Evolutionary conservation across 2,888 invertebrate genomes (phyloP).

Genomic region (Cheilosia scutellata): DNA sequence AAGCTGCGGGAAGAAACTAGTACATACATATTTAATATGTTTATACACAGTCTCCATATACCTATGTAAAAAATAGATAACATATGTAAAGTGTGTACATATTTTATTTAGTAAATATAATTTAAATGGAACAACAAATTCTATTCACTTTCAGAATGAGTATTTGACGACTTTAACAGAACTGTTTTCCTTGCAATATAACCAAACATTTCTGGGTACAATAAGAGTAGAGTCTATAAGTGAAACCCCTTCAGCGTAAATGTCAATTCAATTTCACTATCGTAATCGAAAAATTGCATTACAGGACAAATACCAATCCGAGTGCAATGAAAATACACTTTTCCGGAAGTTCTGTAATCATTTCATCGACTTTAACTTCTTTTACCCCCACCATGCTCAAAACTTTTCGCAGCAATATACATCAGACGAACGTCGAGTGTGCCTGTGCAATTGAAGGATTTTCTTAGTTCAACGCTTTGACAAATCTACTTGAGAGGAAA

Average conservation of each 20-base stretch:
- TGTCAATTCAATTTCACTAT: constrained; percentile 62
- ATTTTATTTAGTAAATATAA: too few relatives aligned
- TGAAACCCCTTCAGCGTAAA: constrained; percentile 31
- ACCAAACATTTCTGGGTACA: background rate
- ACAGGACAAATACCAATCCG: constrained; percentile 71
- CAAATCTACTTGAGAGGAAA: constrained; percentile 53
- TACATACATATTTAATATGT: too few relatives aligned
- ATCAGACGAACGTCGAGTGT: constrained; percentile 44
- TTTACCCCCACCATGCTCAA: constrained; percentile 14
- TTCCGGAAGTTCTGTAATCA: constrained; percentile 51
- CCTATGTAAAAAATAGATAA: too few relatives aligned
- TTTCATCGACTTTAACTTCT: constrained; percentile 43
- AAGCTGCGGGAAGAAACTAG: too few relatives aligned
- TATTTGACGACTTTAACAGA: too few relatives aligned
- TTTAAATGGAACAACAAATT: too few relatives aligned
- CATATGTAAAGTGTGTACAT: too few relatives aligned
- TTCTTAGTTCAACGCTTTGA: constrained; percentile 22
- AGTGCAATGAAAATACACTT: constrained; percentile 74
- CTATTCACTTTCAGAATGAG: too few relatives aligned
- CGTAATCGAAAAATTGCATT: constrained; percentile 74
- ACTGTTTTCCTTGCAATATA: too few relatives aligned
- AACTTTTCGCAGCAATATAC: constrained; percentile 49
- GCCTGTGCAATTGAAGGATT: constrained; percentile 63
- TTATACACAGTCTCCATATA: too few relatives aligned
- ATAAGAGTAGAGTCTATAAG: background rate